A percentile compares a stretch with the other conserved stretches of the same genome.
Conservation (phyloP, 2,113 vertebrate species). For the Melanocharis versteri region DNA sequence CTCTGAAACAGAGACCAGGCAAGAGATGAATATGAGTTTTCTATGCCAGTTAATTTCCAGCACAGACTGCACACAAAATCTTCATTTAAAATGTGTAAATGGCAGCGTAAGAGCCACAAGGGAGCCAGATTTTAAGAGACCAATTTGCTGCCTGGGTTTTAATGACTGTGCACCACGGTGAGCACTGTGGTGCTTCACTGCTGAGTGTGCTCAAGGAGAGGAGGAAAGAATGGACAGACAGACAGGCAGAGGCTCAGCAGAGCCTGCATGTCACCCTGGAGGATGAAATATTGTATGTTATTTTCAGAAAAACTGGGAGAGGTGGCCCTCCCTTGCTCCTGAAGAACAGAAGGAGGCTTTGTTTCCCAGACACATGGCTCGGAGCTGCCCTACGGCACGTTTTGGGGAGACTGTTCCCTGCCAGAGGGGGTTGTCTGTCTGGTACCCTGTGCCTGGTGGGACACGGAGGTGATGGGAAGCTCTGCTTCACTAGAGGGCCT, state of each 20-base stretch:
- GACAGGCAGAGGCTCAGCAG: background rate
- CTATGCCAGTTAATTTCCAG: slow-evolving; percentile 50
- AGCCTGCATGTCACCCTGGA: background rate
- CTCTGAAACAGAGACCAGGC: background rate
- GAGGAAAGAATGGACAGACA: background rate
- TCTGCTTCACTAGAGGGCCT: slow-evolving; percentile 43
- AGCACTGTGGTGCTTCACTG: background rate
- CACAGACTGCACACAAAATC: slow-evolving; percentile 56
- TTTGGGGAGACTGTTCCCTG: background rate
- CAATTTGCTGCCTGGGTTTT: slow-evolving; percentile 35
- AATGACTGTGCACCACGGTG: background rate
- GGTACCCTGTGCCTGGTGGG: fast-evolving
- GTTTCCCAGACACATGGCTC: background rate
- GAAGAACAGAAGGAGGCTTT: slow-evolving; percentile 30
- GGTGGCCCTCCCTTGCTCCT: background rate
- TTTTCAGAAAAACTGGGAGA: background rate
- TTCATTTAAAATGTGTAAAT: slow-evolving; percentile 64
- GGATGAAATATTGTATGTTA: slow-evolving; percentile 19
- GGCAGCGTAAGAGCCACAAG: slow-evolving; percentile 28
- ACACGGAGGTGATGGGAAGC: background rate
- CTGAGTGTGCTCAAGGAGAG: background rate
- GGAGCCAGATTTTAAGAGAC: slow-evolving; percentile 49
- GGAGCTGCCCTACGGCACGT: background rate
- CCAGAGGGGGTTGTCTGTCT: background rate
- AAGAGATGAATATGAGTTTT: slow-evolving; percentile 40